phyloP scores from a whole-genome alignment of 2,888 invertebrate genomes.

The Mythimna albipuncta region DNA sequence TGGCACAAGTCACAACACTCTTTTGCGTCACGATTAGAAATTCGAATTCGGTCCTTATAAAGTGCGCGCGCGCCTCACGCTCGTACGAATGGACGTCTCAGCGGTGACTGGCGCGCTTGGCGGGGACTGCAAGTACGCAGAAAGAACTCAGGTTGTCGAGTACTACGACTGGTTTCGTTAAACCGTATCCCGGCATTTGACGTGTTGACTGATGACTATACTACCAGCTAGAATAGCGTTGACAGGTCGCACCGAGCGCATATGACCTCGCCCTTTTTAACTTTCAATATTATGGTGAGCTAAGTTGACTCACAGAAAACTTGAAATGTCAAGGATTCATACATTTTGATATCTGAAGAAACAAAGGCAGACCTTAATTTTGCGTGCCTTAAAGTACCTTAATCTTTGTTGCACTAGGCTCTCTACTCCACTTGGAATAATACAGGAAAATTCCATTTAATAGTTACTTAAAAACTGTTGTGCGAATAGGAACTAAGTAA shows the following conservation, averaged over 20 bases:
- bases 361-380: constrained; percentile 55
- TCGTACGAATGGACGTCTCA: constrained; percentile 74
- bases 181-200: constrained; percentile 75
- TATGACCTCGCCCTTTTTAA: constrained; percentile 66
- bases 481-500: constrained; percentile 23
- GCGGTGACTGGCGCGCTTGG: constrained; percentile 81
- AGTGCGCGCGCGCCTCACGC: constrained; percentile 74
- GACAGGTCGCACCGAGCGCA: constrained; percentile 45
- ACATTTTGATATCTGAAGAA: constrained; percentile 43
- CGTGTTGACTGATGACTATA: constrained; percentile 76
- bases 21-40: constrained; percentile 77
- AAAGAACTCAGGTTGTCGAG: constrained; percentile 71
- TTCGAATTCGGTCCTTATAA: constrained; percentile 68
- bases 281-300: constrained; percentile 55
- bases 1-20: constrained; percentile 78
- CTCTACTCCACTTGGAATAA: not conserved
- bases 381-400: constrained; percentile 1
- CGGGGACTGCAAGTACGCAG: constrained; percentile 61
- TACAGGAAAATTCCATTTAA: constrained; percentile 1
- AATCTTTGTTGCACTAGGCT: not conserved
- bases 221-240: constrained; percentile 48
- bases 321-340: constrained; percentile 64
- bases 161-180: constrained; percentile 82
- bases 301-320: constrained; percentile 50
- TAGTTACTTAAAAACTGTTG: constrained; percentile 28